Base-by-base conservation (phyloP, 1,140 invertebrate species). In the Drosophila lini region DNA sequence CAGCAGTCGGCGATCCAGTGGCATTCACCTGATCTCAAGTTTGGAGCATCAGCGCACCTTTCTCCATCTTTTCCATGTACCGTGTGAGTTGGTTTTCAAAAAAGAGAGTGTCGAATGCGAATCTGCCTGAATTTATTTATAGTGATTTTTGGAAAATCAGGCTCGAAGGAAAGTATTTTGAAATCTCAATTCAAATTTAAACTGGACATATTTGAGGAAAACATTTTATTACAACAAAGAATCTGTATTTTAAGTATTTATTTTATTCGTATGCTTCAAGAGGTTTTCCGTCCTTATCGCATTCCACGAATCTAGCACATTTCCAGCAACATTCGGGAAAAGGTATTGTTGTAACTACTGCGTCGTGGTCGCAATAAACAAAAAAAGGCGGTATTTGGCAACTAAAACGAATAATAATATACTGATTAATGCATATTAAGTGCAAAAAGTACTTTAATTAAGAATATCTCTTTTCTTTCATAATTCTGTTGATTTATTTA, bases 1-100 rank as follows among this genome's bases (percentile, higher is more conserved):
- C 0, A 36, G 28, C 28, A 22, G 15, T 9, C 42, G 31, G 3
- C 71, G 64, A 36, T 38, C 84, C 1, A 74, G 69, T 16, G 85
- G 91, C 19, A 92, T 92, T 15, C 83, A 90, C n/a, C 41, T 90
- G 7, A 79, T 88, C n/a, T 71, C 80, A 3, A 81, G 83, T 15
- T 53, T 91, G 42, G 85, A 92, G 25, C 71, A 91, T 44, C 81
- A 83, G 31, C 78, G 85, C 15, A 74, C 80, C 3, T 92, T 92
- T 56, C 64, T 92, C 5, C 85, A 92, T 48, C 55, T 92, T 0
- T 92, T 92, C 10, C 86, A 91, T 64, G 86, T 92, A 60, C 91
- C 91, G 4, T 92, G 91, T 92, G 65, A 69, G 84, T 88, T 31
- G 13, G 8, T 13, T 9, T 34, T 50, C 28, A 19, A 52, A 52